These are phyloP conservation scores for Oreochromis niloticus DNA, from an alignment of 2,113 vertebrate species.

Conservation along the genomic window DNA sequence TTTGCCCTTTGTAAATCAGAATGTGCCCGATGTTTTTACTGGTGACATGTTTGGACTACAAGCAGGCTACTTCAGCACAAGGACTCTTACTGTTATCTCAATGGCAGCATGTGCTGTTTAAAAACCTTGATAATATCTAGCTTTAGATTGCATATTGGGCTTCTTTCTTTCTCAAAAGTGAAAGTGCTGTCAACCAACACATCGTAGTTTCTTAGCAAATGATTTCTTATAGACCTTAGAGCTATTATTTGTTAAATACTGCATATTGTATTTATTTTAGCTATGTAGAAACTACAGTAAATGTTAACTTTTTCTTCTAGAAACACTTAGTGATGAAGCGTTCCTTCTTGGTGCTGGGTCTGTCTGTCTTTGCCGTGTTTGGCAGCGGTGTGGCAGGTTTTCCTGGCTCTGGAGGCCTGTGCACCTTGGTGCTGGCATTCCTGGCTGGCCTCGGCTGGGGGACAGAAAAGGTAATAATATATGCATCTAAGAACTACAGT, in stretches of 20 bases:
- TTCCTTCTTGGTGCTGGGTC: slow-evolving; percentile 81
- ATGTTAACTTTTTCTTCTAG: slow-evolving; percentile 24
- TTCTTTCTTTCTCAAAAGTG: background rate
- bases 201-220: background rate
- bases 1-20: background rate
- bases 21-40: background rate
- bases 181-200: background rate
- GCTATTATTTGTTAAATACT: background rate
- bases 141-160: background rate
- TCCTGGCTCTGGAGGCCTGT: slow-evolving; percentile 92
- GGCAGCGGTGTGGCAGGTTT: slow-evolving; percentile 81
- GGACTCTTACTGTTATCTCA: background rate
- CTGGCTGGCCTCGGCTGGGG: slow-evolving; percentile 86
- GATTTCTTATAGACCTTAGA: background rate
- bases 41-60: background rate
- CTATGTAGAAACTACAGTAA: background rate
- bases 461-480: slow-evolving; percentile 76
- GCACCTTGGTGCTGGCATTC: slow-evolving; percentile 87
- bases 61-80: background rate
- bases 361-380: slow-evolving; percentile 87
- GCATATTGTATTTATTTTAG: background rate
- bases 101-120: background rate
- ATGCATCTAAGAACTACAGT: background rate
- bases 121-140: background rate
- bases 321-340: slow-evolving; percentile 79